Base-by-base conservation (phyloP, 2,888 invertebrate species). In the Oligia latruncula region DNA sequence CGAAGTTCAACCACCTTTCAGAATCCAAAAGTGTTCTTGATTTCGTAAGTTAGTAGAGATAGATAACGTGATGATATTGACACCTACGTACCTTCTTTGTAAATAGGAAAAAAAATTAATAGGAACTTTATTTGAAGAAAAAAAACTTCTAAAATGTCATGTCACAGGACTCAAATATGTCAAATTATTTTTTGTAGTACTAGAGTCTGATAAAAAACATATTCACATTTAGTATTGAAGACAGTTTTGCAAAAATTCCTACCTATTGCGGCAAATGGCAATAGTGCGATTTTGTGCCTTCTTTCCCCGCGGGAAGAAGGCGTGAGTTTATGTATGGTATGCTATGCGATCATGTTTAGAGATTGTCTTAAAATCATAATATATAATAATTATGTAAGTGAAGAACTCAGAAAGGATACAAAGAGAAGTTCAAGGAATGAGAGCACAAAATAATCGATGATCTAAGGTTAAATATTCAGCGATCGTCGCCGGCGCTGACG, bases 401-500 rank as follows among this genome's bases (percentile, higher is more conserved):
- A 68, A 62, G 35, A 77, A 40, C 5, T 40, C 40, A 40, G 40
- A 40, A 70, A 82, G 75, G 70, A 86, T 85, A 81, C 80, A 82
- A 86, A 86, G 84, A 82, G 89, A 91, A 92, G 92, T 92, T 92
- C 92, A 93, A 92, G 90, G 91, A 89, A 90, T 90, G 82, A 88
- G 90, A 90, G 90, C 88, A 88, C 84, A 91, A 88, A 93, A 93
- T 93, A 93, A 92, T 93, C 91, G 80, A 91, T 93, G 88, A 93
- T 93, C 90, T 91, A 92, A 95, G 93, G 95, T 96, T 95, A 95
- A 93, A 94, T 92, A 95, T 95, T 92, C 95, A 93, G 90, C 81
- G 89, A 88, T 86, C 89, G 91, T 89, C 91, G 92, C 87, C 89
- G 89, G 90, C 89, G 91, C 89, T 90, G 91, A 89, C 88, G 87